Percentiles rank a stretch among this genome's conserved stretches.
Conservation (phyloP, 2,888 invertebrate species). For the Geophilus truncorum region DNA sequence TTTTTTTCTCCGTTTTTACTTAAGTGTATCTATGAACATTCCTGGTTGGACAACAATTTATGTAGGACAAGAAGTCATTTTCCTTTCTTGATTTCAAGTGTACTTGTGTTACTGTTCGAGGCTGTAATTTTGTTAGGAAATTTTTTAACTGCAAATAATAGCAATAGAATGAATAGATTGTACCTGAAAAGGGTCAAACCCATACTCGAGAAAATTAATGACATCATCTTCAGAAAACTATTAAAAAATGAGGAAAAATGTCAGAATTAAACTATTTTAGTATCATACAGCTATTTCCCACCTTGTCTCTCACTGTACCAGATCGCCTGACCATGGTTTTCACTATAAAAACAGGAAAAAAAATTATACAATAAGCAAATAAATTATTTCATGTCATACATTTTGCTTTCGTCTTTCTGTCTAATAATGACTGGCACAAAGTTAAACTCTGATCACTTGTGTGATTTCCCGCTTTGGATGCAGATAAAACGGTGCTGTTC, state of each 20-base stretch:
- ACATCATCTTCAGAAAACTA: background rate
- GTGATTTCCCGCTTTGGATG: background rate
- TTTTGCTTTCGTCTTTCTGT: background rate
- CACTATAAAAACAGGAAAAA: background rate
- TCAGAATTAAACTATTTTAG: background rate
- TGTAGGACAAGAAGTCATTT: background rate
- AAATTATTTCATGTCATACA: background rate
- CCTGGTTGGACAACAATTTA: background rate
- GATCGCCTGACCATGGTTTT: background rate
- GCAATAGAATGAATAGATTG: too few species aligned
- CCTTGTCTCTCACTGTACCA: background rate
- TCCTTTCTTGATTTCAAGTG: background rate
- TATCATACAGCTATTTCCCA: too few species aligned
- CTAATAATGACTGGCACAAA: background rate
- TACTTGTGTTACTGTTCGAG: background rate
- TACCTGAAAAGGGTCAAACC: too few species aligned
- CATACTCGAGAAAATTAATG: background rate
- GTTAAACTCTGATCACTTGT: background rate
- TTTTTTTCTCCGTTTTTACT: background rate
- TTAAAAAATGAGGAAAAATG: background rate
- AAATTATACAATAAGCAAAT: background rate
- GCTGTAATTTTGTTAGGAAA: background rate
- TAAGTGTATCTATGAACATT: background rate
- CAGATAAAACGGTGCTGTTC: too few species aligned
- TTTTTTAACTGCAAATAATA: background rate